Evolutionary conservation across 1,140 invertebrate species (phyloP).

Genomic region (Neotoxoptera formosana): DNA sequence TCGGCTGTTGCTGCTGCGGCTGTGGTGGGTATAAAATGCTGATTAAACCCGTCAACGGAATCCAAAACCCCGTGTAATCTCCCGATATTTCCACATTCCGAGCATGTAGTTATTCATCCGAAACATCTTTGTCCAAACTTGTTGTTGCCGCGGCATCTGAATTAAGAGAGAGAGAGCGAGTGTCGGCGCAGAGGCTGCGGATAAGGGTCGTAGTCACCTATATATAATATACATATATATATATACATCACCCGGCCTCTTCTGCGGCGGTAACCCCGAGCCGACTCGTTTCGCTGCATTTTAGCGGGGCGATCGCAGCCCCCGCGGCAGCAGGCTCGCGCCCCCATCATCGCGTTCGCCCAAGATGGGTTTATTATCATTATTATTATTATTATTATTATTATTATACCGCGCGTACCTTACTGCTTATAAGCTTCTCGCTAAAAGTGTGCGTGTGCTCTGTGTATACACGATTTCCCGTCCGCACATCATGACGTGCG

Average conservation of each 20-base stretch:
- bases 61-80: conserved; percentile 23
- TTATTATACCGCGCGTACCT: background rate
- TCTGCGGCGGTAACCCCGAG: background rate
- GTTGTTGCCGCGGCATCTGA: background rate
- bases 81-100: conserved; percentile 27
- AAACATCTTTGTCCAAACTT: conserved; percentile 31
- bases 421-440: background rate
- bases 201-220: background rate
- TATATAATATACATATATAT: background rate
- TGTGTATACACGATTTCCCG: background rate
- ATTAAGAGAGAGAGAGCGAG: background rate
- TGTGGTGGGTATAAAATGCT: conserved; percentile 13
- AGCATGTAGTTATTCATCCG: background rate
- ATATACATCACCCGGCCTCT: background rate
- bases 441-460: background rate
- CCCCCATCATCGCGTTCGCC: too few species aligned
- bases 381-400: background rate
- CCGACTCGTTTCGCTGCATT: background rate
- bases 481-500: background rate
- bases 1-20: background rate
- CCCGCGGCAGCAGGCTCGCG: background rate
- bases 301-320: background rate
- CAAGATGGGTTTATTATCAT: background rate
- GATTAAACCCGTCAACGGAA: conserved; percentile 38
- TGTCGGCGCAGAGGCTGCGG: too few species aligned